A percentile compares a stretch with the other conserved stretches of the same genome.
phyloP scores from a whole-genome alignment of 2,888 invertebrate genomes.

The Drosophila robusta region DNA sequence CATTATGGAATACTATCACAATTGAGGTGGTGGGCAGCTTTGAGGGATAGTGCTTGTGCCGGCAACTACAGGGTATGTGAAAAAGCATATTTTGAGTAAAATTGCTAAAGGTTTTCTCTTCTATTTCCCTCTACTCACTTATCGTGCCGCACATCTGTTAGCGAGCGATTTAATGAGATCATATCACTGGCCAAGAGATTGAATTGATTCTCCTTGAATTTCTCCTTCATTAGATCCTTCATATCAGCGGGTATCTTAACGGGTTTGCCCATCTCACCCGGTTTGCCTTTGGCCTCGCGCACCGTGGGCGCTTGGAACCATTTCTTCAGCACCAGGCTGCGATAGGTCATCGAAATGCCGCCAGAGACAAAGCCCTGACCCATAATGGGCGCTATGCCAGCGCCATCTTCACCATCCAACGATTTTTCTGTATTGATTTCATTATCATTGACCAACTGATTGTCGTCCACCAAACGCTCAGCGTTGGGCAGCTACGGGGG shows the following conservation, averaged over 20 bases:
- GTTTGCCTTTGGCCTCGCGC: constrained; percentile 88
- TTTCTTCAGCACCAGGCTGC: constrained; percentile 86
- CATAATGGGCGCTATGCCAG: constrained; percentile 60
- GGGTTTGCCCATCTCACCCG: constrained; percentile 97
- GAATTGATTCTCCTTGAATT: constrained; percentile 99
- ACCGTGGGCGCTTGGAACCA: constrained; percentile 92
- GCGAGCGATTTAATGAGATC: constrained; percentile 97
- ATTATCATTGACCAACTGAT: constrained; percentile 84
- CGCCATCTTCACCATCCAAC: constrained; percentile 75
- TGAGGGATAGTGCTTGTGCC: constrained; percentile 91
- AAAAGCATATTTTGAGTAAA: no score
- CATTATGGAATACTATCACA: constrained; percentile 99
- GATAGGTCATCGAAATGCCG: constrained; percentile 84
- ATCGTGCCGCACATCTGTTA: constrained; percentile 96
- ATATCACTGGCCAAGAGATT: constrained; percentile 98
- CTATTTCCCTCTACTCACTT: constrained; percentile 88
- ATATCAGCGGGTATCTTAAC: constrained; percentile 95
- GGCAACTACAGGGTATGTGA: constrained; percentile 87
- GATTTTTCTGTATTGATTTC: constrained; percentile 85
- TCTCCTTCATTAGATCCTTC: constrained; percentile 95
- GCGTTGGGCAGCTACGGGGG: constrained; percentile 74
- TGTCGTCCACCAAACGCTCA: constrained; percentile 83
- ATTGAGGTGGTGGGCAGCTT: constrained; percentile 96
- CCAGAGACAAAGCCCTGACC: constrained; percentile 77
- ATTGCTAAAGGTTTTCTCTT: no score